Evolutionary conservation across 2,113 vertebrate genomes (phyloP), one percentile per base, ranked within the genome.

Genomic region (Danio rerio): DNA sequence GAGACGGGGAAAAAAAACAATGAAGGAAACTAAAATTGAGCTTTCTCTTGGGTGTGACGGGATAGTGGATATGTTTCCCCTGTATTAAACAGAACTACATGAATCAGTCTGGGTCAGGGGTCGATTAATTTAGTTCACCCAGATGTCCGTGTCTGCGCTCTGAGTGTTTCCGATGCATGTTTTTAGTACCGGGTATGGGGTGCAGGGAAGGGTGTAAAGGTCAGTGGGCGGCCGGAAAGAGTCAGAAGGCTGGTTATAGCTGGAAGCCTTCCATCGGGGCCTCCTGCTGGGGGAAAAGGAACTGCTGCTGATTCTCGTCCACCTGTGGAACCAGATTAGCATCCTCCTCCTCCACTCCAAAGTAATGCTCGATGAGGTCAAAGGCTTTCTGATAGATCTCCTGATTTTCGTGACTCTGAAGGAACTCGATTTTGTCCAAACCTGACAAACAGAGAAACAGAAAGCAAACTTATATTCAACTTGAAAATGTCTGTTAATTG

Each of bases 311-410:
- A 86, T 93, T 95, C 85, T 97, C 96, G 9, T 99, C 97, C 87
- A 98, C 97, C 85, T 97, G 96, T 0, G 98, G 97, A 55, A 96
- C 96, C 63, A 99, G 89, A 40, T 89, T 88, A 0, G 93, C 90
- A 65, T 97, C 96, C 31, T 99, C 98, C 0, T 99, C 98, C 85
- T 99, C 98, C 63, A 96, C 96, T 0, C 97, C 98, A 7, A 99
- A 99, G 89, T 99, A 99, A 92, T 98, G 98, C 94, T 99, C 98
- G 0, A 99, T 98, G 69, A 99, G 87, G 85, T 98, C 97, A 9
- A 98, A 99, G 59, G 98, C 98, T 90, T 99, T 99, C 94, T 99
- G 98, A 93, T 98, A 99, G 90, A 99, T 99, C 89, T 99, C 98
- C 86, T 99, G 98, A 92, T 99, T 99, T 90, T 99, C 98, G 0